Evolutionary conservation across 92 coral and sea anemone species (phyloP).

Genomic region (Pocillopora grandis): DNA sequence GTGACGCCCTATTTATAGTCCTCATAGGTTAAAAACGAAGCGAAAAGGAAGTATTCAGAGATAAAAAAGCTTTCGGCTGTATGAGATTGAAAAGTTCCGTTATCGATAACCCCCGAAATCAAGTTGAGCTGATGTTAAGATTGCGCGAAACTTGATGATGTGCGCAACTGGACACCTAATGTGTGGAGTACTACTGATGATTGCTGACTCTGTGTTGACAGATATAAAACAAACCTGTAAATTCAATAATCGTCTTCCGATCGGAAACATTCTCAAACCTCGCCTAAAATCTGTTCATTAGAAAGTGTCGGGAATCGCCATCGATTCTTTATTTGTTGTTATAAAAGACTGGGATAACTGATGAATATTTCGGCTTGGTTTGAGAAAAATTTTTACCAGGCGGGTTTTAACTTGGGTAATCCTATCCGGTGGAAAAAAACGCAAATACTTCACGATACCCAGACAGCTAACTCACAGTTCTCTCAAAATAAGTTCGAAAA

Average conservation of each 20-base stretch:
- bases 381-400: too few species aligned
- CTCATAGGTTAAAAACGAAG: background rate
- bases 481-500: too few species aligned
- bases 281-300: background rate
- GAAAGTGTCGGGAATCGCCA: background rate
- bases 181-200: conserved; percentile 5
- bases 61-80: background rate
- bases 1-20: background rate
- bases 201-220: conserved; percentile 23
- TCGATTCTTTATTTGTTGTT: background rate
- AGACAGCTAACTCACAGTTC: too few species aligned
- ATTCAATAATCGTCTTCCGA: background rate
- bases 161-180: conserved; percentile 25
- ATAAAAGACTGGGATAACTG: background rate
- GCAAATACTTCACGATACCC: too few species aligned
- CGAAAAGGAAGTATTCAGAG: background rate
- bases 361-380: too few species aligned
- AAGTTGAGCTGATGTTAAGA: conserved; percentile 1
- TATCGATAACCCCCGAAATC: background rate
- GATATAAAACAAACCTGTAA: conserved; percentile 7
- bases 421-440: too few species aligned
- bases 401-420: too few species aligned
- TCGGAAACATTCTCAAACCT: conserved; percentile 16
- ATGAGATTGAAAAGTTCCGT: background rate
- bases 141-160: conserved; percentile 32